Evolutionary conservation across 2,113 vertebrate species (phyloP), one percentile per base, ranked within the genome.

Genomic region (Anguilla rostrata): DNA sequence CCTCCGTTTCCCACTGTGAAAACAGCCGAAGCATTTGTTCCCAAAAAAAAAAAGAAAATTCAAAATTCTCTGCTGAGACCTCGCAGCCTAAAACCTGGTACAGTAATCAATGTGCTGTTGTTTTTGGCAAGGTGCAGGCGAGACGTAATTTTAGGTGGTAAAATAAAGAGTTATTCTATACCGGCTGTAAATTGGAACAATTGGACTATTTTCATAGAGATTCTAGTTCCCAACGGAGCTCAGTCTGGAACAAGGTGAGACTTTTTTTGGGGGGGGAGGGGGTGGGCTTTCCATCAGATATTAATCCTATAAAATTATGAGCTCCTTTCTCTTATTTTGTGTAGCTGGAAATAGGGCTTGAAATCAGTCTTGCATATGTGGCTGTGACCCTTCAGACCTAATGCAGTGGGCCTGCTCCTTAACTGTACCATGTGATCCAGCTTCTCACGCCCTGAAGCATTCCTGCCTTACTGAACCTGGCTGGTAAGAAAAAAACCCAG

Each of bases 131-230:
- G 88, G n/a, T 89, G 87, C 80, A 84, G 34, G 16, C 83, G 83
- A 81, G 82, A 91, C 91, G 89, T 90, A 87, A 88, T 91, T 94
- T 90, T 92, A 94, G 87, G 93, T 93, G 93, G 87, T 93, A 88
- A 86, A 93, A 91, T 91, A 90, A 89, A 94, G 81, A 93, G 91
- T 92, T 94, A 94, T 96, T 94, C 93, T 93, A 94, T 90, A 90
- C 92, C 87, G 86, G 91, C 90, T 92, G 92, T 95, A 95, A 95
- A 95, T 94, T 92, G 94, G 88, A 94, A 92, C 90, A 86, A 86
- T 84, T 90, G 90, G 93, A 93, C 88, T 92, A 88, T 91, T 94
- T 94, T 90, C 90, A 88, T 90, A 84, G 83, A 90, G 86, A 71
- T 82, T 89, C 78, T 83, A 78, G 81, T 84, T 94, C 92, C 90